Evolutionary conservation across 2,113 vertebrate species (phyloP).

Genomic region (Sterrhoptilus dennistouni): DNA sequence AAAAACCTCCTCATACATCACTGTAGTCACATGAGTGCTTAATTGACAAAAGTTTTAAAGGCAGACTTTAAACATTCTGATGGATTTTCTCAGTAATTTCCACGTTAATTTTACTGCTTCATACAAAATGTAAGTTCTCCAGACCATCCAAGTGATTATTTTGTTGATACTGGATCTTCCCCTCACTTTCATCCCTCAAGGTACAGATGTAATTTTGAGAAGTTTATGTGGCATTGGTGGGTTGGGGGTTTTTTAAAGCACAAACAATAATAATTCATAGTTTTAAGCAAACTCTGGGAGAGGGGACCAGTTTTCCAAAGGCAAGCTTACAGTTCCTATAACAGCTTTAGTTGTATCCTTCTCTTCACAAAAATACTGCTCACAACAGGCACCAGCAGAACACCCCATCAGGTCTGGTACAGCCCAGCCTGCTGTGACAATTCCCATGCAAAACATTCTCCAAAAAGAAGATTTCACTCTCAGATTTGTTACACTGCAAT

Average conservation of each 20-base stretch:
- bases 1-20: not conserved
- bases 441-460: not conserved
- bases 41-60: not conserved
- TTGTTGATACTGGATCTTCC: not conserved
- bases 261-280: not conserved
- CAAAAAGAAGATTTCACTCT: not conserved
- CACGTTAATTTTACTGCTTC: not conserved
- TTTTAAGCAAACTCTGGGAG: not conserved
- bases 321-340: not conserved
- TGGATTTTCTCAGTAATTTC: not conserved
- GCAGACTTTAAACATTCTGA: not conserved
- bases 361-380: not conserved
- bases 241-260: not conserved
- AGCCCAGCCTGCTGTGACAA: not conserved
- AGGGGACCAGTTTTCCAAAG: not conserved
- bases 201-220: not conserved
- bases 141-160: not conserved
- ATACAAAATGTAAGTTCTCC: not conserved
- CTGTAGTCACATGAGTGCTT: not conserved
- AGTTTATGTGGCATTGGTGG: accelerated
- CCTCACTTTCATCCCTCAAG: not conserved
- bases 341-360: not conserved
- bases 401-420: accelerated
- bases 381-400: not conserved
- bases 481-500: not conserved